Base-by-base conservation (phyloP, 2,113 vertebrate species). In the Planiliza haematocheilus region DNA sequence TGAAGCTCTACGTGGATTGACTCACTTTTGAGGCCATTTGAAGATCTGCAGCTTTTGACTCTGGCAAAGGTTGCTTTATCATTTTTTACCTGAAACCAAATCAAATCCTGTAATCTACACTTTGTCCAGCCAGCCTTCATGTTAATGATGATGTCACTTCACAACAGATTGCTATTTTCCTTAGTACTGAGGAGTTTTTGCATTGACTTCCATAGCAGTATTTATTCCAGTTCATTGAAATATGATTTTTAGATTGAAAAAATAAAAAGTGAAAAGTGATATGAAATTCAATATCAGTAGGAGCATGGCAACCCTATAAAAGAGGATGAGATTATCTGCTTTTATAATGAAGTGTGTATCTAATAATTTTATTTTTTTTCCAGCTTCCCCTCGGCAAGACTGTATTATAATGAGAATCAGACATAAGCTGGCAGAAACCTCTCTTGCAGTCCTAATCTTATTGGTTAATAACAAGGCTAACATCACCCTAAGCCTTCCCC, bases 401-500 rank as follows among this genome's bases (percentile, higher is more conserved):
- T 81, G 79, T 59, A 83, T 74, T 56, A 79, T 64, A 76, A 79
- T 70, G 65, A 77, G 86, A 86, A 89, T 91, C 82, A 64, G 60
- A 79, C n/a, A 64, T 83, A 88, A 83, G 79, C 81, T 74, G 21
- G 52, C 59, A 74, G 74, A 85, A 84, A 74, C 78, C 86, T 80
- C 79, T 66, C 82, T 74, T 20, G 10, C 55, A 74, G 60, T 59
- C 49, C 69, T 86, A 83, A 90, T 89, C 81, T 76, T 76, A 81
- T 77, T 90, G 79, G 89, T 84, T 90, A 88, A 88, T 87, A 86
- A 88, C 79, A 79, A 57, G 57, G 81, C 70, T 76, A 82, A 83
- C 82, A 87, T 80, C 58, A 63, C 60, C 64, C 67, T 64, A 61
- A 89, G 85, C 75, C 79, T 66, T 85, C 72, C 85, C 81, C 51